These are phyloP conservation scores for Plebejus melissa DNA, from an alignment of 2,888 invertebrate species.

Conservation along the genomic window DNA sequence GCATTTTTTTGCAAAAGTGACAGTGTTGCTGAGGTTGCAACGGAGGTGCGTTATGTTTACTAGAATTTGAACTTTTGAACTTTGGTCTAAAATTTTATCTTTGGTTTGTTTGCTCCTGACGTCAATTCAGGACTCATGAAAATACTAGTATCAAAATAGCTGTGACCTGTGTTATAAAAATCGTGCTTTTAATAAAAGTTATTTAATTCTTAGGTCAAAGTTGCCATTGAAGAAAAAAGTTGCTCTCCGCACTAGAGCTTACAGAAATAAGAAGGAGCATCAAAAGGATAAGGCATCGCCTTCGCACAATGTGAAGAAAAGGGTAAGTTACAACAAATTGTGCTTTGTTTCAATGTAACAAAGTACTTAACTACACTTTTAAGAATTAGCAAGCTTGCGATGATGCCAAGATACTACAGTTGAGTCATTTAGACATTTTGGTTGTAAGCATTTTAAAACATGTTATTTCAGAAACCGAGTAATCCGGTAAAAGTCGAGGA, in stretches of 20 bases:
- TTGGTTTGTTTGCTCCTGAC: no score
- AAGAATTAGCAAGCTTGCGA: background rate
- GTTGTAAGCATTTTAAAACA: background rate
- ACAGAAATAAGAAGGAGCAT: constrained; percentile 75
- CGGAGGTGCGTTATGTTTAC: no score
- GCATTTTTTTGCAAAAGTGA: no score
- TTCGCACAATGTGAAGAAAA: constrained; percentile 64
- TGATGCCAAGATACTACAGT: background rate
- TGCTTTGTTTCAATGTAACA: background rate
- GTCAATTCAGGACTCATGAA: no score
- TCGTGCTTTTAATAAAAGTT: background rate
- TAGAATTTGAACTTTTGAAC: no score
- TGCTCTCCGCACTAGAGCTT: constrained; percentile 79
- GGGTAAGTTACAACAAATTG: constrained; percentile 51
- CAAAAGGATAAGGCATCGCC: constrained; percentile 68
- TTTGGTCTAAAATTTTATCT: no score
- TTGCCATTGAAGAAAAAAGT: constrained; percentile 93
- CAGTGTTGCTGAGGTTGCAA: no score
- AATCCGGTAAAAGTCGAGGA: constrained; percentile 59
- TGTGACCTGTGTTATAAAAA: no score
- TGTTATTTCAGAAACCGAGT: constrained; percentile 56
- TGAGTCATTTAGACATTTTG: background rate
- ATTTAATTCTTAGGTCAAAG: constrained; percentile 80
- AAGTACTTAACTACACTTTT: background rate
- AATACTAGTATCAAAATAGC: no score